phyloP scores from a whole-genome alignment of 2,888 invertebrate genomes.

The Isoperla grammatica region DNA sequence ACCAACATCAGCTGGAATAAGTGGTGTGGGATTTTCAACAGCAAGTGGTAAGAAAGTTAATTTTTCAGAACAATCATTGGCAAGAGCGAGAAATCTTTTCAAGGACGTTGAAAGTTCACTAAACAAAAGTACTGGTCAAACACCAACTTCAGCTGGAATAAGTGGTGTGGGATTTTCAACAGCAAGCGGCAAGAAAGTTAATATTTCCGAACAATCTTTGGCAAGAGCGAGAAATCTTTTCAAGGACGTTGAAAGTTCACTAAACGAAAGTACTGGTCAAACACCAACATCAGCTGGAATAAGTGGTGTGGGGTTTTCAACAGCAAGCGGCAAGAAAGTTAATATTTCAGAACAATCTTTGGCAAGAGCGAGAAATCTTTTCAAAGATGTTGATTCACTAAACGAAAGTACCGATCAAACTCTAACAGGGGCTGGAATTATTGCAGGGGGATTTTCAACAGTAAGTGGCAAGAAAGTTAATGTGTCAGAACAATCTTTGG shows the following conservation, averaged over 20 bases:
- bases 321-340: constrained; percentile 42
- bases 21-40: neutral
- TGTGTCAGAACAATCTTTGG: constrained; percentile 35
- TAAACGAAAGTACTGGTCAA: neutral
- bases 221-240: constrained; percentile 34
- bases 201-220: constrained; percentile 45
- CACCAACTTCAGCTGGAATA: too few relatives aligned
- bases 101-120: constrained; percentile 30
- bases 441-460: constrained; percentile 37
- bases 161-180: constrained; percentile 25
- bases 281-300: constrained; percentile 1
- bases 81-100: constrained; percentile 40
- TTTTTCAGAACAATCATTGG: neutral
- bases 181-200: constrained; percentile 44
- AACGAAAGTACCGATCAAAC: neutral
- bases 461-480: constrained; percentile 37
- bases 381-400: constrained; percentile 35
- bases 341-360: constrained; percentile 39
- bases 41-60: neutral
- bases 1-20: too few relatives aligned
- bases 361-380: constrained; percentile 38
- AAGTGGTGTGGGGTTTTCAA: constrained; percentile 40
- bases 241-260: constrained; percentile 39
- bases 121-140: neutral
- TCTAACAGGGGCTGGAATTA: neutral